These are phyloP conservation scores for Dromiciops gliroides DNA, from an alignment of 2,113 vertebrate genomes.

Conservation along the genomic window DNA sequence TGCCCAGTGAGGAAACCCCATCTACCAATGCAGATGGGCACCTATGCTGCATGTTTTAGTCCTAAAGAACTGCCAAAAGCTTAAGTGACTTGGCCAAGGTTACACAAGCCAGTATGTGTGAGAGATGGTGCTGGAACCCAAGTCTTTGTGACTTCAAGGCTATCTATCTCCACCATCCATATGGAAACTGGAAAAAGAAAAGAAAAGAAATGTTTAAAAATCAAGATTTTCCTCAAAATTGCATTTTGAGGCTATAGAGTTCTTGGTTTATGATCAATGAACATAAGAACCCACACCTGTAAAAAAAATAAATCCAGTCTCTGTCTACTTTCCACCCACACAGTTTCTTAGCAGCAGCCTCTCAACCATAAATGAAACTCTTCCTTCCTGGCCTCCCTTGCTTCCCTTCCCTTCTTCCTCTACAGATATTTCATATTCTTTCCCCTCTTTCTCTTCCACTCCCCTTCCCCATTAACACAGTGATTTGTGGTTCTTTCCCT, in stretches of 20 bases:
- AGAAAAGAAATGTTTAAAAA: not conserved
- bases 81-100: not conserved
- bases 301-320: not conserved
- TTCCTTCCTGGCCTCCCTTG: not conserved
- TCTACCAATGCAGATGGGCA: not conserved
- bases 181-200: not conserved
- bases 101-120: not conserved
- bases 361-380: not conserved
- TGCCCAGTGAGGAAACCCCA: not conserved
- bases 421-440: not conserved
- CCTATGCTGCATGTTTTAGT: not conserved
- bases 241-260: not conserved
- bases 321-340: not conserved
- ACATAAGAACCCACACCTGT: not conserved
- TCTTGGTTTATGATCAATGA: not conserved
- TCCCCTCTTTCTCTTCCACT: not conserved
- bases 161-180: not conserved
- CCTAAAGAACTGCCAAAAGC: not conserved
- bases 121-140: not conserved
- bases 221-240: not conserved
- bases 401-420: not conserved
- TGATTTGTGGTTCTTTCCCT: not conserved
- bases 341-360: not conserved
- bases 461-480: not conserved
- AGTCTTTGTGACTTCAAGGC: not conserved